phyloP scores from a whole-genome alignment of 2,888 invertebrate genomes.

The Catocala nupta region DNA sequence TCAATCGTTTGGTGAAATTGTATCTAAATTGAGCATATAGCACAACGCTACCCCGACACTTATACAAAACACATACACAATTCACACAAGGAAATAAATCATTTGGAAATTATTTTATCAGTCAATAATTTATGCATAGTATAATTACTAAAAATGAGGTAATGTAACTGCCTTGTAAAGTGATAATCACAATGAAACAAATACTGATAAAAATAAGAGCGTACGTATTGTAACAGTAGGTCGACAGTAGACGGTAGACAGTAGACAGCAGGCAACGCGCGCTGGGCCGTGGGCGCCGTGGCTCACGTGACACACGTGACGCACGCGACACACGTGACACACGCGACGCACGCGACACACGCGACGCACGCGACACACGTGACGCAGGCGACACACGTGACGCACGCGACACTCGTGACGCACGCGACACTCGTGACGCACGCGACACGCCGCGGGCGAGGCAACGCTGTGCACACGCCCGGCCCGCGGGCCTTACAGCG shows the following conservation, averaged over 20 bases:
- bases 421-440: slow-evolving; percentile 25
- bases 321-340: too few relatives aligned
- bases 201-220: slow-evolving; percentile 82
- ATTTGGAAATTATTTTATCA: slow-evolving; percentile 85
- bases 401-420: too few relatives aligned
- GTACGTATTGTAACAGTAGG: slow-evolving; percentile 51
- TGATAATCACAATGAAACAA: slow-evolving; percentile 82
- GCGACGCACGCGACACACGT: too few relatives aligned
- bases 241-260: slow-evolving; percentile 28
- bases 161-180: slow-evolving; percentile 80
- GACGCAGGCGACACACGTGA: too few relatives aligned
- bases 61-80: slow-evolving; percentile 74
- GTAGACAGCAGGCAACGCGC: too few relatives aligned
- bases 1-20: slow-evolving; percentile 86
- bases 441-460: slow-evolving; percentile 77
- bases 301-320: too few relatives aligned
- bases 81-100: slow-evolving; percentile 83
- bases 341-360: too few relatives aligned
- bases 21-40: slow-evolving; percentile 87
- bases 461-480: slow-evolving; percentile 80
- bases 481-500: slow-evolving; percentile 51
- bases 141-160: slow-evolving; percentile 82
- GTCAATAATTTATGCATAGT: slow-evolving; percentile 83
- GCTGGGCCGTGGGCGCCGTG: too few relatives aligned
- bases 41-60: slow-evolving; percentile 86